Evolutionary conservation across 2,113 vertebrate genomes (phyloP), one percentile per base, ranked within the genome.

Genomic region (Rhadina sibilatrix): DNA sequence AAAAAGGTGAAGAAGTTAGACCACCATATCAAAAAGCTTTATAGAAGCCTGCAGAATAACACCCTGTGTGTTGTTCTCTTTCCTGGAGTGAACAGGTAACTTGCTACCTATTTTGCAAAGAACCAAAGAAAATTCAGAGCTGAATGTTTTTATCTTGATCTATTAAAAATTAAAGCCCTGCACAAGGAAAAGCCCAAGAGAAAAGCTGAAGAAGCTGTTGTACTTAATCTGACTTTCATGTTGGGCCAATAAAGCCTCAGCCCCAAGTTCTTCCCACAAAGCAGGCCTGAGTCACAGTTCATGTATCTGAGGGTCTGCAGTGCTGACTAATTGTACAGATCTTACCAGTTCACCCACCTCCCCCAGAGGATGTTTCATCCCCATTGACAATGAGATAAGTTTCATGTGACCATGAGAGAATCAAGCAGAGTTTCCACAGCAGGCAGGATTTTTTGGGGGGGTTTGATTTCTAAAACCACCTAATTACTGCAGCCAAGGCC

Each of bases 51-150:
- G 72, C 97, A 97, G 44, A 93, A 82, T 12, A 96, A 97, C 54
- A 98, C 98, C 11, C 96, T 99, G 79, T 99, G 98, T 6, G 20
- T 99, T 13, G 89, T 99, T 24, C 89, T 99, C 38, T 97, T 99
- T 33, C 98, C 97, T 47, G 98, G 98, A 76, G 53, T 65, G 46
- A 96, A 76, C 57, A 98, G 98, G 99, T 99, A 97, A 98, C 64
- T 70, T 88, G 14, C 8, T 47, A 11, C 13, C 16, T 75, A 25
- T 79, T 90, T 68, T 89, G 22, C 23, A 87, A 46, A 90, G 57
- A 79, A 31, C 5, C 23, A 82, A 79, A 49, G 49, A 74, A 75
- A 89, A 84, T 14, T n/a, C 7, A 63, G 19, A 83, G 54, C 23
- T 6, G 9, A 44, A 17, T 72, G 54, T 27, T 76, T 92, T 65